Base-by-base conservation (phyloP, 2,888 invertebrate genomes). In the Brachycybe producta region DNA sequence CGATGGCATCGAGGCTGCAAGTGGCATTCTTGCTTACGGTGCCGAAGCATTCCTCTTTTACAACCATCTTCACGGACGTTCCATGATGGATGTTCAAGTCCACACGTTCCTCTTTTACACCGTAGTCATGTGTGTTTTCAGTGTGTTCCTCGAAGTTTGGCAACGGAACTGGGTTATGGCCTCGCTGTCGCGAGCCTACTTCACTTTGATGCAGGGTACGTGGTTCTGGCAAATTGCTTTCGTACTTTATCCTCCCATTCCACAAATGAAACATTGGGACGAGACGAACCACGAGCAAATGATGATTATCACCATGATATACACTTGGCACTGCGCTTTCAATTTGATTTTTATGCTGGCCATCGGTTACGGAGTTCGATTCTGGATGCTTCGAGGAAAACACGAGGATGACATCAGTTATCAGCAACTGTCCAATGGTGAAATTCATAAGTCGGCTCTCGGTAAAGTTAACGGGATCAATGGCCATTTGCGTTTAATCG, bases 221-320 rank as follows among this genome's bases (percentile, higher is more conserved):
- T 73, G 73, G 73, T 72, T 72, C 61, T 69, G 64, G 60, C 69
- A 69, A 53, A 65, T 72, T 8, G 72, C 67, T 1, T 69, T 69
- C 59, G 69, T 73, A 52, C 60, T 73, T 21, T 71, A 72, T 59
- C 67, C 68, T 28, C 73, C 72, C 3, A 54, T 61, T 5, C 34
- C 54, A 11, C 60, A 59, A 0, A 53, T 52, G 54, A 55, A 56
- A 23, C 54, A 59, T 34, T 71, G 70, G 70, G 61, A 68, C 26
- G 55, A 56, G 19, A 60, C 64, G 2, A 54, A 61, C 57, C 70
- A 70, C 56, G 61, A 61, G 2, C 58, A 67, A 56, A 64, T 70
- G 61, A 70, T 70, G 69, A 59, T 69, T 7, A 63, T 65, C n/a
- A 68, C 70, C 5, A 60, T 68, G 27, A 56, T 64, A 21, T 63